Percentiles rank a stretch among this genome's conserved stretches.
These are phyloP conservation scores for Halcyon chelicuti DNA, from an alignment of 2,797 vertebrate genomes.

Conservation along the genomic window DNA sequence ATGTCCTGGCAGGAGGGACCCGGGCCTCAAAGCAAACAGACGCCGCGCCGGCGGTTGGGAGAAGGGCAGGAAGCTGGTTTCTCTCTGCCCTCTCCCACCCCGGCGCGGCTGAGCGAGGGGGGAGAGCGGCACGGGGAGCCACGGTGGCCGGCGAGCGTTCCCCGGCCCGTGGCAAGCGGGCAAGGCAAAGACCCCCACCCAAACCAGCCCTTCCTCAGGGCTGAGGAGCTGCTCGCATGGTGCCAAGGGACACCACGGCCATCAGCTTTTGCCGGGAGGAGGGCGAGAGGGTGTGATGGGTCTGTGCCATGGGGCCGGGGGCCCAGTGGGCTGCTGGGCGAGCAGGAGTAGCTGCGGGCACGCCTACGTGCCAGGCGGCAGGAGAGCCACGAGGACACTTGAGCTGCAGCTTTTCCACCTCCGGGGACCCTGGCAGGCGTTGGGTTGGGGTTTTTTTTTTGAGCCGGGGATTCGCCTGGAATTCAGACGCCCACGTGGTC, in stretches of 20 bases:
- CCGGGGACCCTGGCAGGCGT: conserved; percentile 31
- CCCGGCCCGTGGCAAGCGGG: neutral
- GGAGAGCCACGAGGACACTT: neutral
- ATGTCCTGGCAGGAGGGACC: conserved; percentile 60
- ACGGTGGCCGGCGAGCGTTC: accelerated
- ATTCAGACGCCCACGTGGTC: conserved; percentile 71
- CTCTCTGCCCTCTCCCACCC: conserved; percentile 25
- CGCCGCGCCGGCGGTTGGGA: neutral
- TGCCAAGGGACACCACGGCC: neutral
- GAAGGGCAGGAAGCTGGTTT: conserved; percentile 6
- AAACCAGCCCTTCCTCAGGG: neutral
- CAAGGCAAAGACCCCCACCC: neutral
- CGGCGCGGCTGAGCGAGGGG: accelerated
- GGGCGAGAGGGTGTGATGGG: neutral
- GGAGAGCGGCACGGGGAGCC: accelerated
- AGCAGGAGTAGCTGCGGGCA: neutral
- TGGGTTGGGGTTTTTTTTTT: neutral
- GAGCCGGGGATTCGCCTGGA: conserved; percentile 65
- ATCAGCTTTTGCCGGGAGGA: accelerated
- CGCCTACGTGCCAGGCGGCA: conserved; percentile 6
- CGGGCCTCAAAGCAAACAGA: conserved; percentile 69
- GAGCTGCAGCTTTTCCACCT: conserved; percentile 16
- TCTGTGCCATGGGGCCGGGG: accelerated
- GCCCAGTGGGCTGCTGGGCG: neutral
- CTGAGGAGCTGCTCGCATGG: accelerated